These are phyloP conservation scores for Mimumesa dahlbomi DNA, from an alignment of 2,888 invertebrate genomes.

Conservation along the genomic window DNA sequence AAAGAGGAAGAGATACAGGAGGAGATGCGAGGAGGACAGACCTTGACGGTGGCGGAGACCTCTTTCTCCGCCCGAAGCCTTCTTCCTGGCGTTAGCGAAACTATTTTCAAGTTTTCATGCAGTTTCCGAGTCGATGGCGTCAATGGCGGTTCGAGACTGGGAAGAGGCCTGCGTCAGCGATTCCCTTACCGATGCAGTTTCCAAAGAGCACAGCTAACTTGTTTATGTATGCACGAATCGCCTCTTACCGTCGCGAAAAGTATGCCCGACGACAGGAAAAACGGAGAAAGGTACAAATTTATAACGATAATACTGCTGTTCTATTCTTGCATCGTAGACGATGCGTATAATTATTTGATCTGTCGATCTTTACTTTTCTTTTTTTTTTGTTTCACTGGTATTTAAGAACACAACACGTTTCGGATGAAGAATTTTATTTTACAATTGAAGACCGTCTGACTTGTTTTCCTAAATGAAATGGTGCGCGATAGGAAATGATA, in stretches of 20 bases:
- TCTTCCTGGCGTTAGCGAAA: constrained; percentile 64
- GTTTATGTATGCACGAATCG: constrained; percentile 46
- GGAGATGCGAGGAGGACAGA: constrained; percentile 40
- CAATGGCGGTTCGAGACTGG: constrained; percentile 54
- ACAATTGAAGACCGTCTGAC: too few species aligned
- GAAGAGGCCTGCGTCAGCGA: constrained; percentile 54
- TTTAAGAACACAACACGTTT: too few species aligned
- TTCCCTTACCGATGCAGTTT: constrained; percentile 38
- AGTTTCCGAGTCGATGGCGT: constrained; percentile 67
- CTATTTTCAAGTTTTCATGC: constrained; percentile 76
- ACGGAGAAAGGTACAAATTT: too few species aligned
- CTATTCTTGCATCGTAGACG: too few species aligned
- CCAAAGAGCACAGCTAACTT: constrained; percentile 38
- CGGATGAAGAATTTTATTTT: too few species aligned
- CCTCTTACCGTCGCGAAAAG: not conserved
- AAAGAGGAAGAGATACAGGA: constrained; percentile 37
- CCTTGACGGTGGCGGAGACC: constrained; percentile 37
- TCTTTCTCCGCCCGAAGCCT: constrained; percentile 39
- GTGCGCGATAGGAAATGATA: too few species aligned
- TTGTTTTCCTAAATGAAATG: too few species aligned
- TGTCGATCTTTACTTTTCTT: too few species aligned
- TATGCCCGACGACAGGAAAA: too few species aligned
- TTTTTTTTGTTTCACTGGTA: too few species aligned
- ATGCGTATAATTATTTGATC: too few species aligned
- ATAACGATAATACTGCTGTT: too few species aligned